phyloP scores from a whole-genome alignment of 2,113 vertebrate genomes.

The Montifringilla adamsi region DNA sequence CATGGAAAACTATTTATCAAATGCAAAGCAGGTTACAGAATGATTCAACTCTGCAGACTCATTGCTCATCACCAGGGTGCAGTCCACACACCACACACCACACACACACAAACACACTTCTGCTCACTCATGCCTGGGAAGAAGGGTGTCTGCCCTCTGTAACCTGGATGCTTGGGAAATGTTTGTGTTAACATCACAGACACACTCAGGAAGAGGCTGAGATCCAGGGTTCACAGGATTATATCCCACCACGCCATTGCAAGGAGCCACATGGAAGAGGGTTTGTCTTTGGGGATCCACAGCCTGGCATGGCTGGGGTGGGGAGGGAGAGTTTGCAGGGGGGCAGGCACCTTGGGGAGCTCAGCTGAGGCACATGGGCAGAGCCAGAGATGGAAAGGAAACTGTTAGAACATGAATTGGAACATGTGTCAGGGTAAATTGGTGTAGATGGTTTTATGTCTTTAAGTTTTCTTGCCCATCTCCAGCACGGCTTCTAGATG shows the following conservation, averaged over 20 bases:
- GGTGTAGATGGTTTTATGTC: background rate
- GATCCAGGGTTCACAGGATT: background rate
- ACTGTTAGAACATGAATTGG: background rate
- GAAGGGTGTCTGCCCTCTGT: background rate
- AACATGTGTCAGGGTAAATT: background rate
- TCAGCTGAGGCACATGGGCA: background rate
- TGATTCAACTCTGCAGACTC: conserved; percentile 11
- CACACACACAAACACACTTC: no score
- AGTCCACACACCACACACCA: background rate
- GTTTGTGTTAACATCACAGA: background rate
- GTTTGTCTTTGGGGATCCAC: background rate
- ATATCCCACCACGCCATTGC: background rate
- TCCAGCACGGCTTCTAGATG: background rate
- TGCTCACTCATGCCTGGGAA: background rate
- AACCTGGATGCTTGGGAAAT: background rate
- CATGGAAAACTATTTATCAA: background rate
- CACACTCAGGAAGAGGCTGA: background rate
- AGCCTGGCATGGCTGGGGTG: background rate
- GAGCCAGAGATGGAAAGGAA: background rate
- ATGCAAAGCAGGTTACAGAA: conserved; percentile 13
- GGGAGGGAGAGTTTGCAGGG: background rate
- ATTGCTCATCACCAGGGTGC: background rate
- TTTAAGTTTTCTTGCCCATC: background rate
- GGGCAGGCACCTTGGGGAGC: background rate
- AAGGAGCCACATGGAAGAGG: background rate